A percentile compares a stretch with the other conserved stretches of the same genome.
These are phyloP conservation scores for Phaethornis superciliosus DNA, from an alignment of 2,113 vertebrate species.

Conservation along the genomic window DNA sequence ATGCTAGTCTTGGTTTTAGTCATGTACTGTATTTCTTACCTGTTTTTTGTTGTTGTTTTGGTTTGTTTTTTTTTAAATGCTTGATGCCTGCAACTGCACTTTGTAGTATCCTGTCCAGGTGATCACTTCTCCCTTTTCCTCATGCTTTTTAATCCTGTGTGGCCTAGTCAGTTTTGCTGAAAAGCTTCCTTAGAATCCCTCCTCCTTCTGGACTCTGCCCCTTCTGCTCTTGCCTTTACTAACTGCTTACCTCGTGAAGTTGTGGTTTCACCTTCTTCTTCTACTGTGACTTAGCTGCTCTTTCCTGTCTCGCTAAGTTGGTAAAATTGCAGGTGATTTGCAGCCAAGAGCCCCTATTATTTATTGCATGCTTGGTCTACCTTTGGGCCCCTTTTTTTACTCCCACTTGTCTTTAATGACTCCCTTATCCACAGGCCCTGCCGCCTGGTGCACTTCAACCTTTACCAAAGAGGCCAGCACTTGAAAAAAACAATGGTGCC, in stretches of 20 bases:
- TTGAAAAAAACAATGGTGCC: conserved; percentile 94
- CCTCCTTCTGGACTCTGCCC: not conserved
- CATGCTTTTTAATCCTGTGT: not conserved
- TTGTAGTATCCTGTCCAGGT: not conserved
- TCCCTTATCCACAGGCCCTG: conserved; percentile 81
- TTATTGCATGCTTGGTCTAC: conserved; percentile 42
- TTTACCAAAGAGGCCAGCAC: conserved; percentile 92
- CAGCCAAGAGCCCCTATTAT: not conserved
- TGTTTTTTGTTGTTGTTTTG: not conserved
- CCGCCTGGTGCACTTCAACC: conserved; percentile 84
- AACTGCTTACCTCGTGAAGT: not conserved
- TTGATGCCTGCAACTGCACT: conserved; percentile 50
- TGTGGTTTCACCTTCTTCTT: not conserved
- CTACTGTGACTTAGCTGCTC: not conserved
- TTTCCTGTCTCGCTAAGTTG: not conserved
- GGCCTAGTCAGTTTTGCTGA: not conserved
- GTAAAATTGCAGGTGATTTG: conserved; percentile 43
- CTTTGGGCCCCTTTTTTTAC: conserved; percentile 18
- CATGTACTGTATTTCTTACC: not conserved
- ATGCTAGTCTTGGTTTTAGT: conserved; percentile 1
- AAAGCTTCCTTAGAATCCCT: not conserved
- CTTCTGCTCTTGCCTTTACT: not conserved
- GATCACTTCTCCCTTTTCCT: not conserved
- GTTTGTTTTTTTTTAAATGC: not conserved
- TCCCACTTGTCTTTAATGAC: conserved; percentile 64